Percentiles rank a stretch among this genome's conserved stretches.
Conservation (phyloP, 1,140 invertebrate genomes). For the Neomicropteryx cornuta region DNA sequence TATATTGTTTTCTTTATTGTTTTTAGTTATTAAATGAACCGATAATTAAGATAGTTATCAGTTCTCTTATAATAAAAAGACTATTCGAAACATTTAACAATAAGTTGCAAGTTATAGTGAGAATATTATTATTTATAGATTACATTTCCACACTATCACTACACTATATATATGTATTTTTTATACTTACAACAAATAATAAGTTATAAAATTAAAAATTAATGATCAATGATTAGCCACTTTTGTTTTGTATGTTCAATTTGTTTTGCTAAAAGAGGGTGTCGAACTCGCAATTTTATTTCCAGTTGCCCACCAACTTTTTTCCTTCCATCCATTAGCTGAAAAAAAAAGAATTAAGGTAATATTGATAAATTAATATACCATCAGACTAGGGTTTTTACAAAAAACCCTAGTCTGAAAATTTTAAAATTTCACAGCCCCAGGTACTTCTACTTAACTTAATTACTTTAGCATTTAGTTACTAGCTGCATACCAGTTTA, state of each 20-base stretch:
- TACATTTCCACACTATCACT: too few species aligned
- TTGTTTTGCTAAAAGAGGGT: conserved; percentile 83
- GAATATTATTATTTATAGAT: too few species aligned
- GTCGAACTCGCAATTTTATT: conserved; percentile 80
- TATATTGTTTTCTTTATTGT: too few species aligned
- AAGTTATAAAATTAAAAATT: conserved; percentile 6
- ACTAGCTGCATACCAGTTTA: too few species aligned
- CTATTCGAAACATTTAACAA: too few species aligned
- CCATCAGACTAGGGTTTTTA: neutral
- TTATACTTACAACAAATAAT: conserved; percentile 6
- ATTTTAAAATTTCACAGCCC: neutral
- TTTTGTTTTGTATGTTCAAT: conserved; percentile 84
- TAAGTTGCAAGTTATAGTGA: too few species aligned
- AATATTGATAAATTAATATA: neutral
- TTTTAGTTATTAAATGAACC: too few species aligned
- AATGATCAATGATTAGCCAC: conserved; percentile 74
- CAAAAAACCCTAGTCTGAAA: neutral
- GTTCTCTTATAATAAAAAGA: too few species aligned
- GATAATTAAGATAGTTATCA: too few species aligned
- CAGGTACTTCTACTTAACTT: neutral
- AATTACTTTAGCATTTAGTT: neutral
- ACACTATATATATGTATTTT: too few species aligned
- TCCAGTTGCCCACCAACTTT: conserved; percentile 83
- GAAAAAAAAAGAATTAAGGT: conserved; percentile 22
- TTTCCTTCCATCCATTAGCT: conserved; percentile 86